Conservation (phyloP, 2,113 vertebrate species). For the Gnathonemus longibarbis region DNA sequence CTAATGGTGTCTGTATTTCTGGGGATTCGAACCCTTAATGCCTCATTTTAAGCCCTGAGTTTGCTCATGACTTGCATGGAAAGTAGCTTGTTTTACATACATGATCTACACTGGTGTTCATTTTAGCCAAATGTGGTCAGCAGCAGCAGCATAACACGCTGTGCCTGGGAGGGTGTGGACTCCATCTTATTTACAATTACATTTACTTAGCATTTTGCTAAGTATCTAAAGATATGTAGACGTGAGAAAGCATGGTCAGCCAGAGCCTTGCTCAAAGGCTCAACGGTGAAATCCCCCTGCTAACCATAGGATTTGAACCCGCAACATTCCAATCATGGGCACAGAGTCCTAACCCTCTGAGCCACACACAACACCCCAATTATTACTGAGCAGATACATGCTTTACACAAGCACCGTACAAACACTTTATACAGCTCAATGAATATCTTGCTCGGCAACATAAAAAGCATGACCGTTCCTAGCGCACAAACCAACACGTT, state of each 20-base stretch:
- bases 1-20: constrained; percentile 8
- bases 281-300: background rate
- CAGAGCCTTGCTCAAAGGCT: background rate
- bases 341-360: background rate
- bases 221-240: background rate
- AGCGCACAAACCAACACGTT: background rate
- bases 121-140: background rate
- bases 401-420: background rate
- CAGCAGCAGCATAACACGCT: background rate
- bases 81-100: background rate
- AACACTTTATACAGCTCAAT: background rate
- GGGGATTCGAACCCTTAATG: background rate
- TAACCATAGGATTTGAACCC: background rate
- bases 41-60: constrained; percentile 13
- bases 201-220: background rate
- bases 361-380: background rate
- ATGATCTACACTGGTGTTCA: background rate
- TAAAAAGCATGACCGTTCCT: background rate
- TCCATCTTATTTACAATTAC: background rate
- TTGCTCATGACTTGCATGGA: constrained; percentile 6
- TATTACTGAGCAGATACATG: background rate
- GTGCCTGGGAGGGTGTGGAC: background rate
- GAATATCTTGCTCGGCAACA: background rate
- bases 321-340: background rate
- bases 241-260: background rate